phyloP scores from a whole-genome alignment of 1,140 invertebrate species.

The Drosophila lacertosa region DNA sequence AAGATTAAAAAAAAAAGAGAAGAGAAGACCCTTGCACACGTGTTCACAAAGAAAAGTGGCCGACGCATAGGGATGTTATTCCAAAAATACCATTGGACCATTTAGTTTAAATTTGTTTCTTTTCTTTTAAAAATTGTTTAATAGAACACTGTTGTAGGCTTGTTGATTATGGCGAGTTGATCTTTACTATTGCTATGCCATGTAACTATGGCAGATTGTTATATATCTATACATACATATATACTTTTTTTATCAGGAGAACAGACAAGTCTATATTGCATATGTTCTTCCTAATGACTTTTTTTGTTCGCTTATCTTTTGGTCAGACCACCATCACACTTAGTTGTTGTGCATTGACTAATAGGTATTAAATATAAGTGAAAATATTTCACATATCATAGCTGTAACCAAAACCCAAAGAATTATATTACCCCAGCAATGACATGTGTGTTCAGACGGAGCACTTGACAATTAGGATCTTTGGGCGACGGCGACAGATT shows the following conservation, averaged over 20 bases:
- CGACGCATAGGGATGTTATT: conserved; percentile 51
- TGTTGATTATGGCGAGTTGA: neutral
- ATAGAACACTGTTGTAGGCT: neutral
- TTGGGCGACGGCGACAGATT: conserved; percentile 28
- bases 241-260: neutral
- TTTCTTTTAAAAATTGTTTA: conserved; percentile 17
- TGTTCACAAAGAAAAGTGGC: conserved; percentile 77
- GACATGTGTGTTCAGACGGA: conserved; percentile 13
- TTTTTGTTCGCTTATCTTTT: too few species aligned
- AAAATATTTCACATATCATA: conserved; percentile 8
- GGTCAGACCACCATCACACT: too few species aligned
- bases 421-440: conserved; percentile 1
- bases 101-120: conserved; percentile 61
- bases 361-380: neutral
- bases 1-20: conserved; percentile 50
- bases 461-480: conserved; percentile 47
- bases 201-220: too few species aligned
- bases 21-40: conserved; percentile 66
- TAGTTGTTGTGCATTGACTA: neutral
- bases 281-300: too few species aligned
- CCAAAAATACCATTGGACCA: conserved; percentile 52
- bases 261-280: too few species aligned
- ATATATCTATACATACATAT: neutral
- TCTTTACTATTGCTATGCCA: neutral
- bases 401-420: conserved; percentile 1